Evolutionary conservation across 2,113 vertebrate genomes (phyloP).

Genomic region (Aramus guarauna): DNA sequence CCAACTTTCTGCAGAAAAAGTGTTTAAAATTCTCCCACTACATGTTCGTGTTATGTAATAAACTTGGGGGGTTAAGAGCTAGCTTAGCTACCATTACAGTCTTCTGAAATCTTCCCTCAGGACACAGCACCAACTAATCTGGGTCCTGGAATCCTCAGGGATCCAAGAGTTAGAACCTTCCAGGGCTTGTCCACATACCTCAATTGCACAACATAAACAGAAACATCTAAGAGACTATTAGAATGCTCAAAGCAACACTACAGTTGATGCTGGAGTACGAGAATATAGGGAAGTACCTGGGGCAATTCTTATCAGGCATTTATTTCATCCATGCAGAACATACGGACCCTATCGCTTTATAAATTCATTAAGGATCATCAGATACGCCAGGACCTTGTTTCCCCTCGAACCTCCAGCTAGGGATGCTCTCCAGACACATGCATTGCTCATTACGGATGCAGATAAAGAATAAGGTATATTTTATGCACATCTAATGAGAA

Average conservation of each 20-base stretch:
- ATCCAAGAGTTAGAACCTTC: background rate
- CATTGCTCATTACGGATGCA: background rate
- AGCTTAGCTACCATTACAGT: background rate
- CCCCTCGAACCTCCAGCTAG: background rate
- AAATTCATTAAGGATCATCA: background rate
- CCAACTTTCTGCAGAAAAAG: background rate
- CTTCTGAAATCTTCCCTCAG: background rate
- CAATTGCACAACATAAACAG: background rate
- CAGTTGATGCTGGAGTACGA: background rate
- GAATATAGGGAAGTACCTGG: background rate
- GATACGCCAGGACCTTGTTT: background rate
- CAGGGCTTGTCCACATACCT: background rate
- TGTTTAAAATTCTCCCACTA: background rate
- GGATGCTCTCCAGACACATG: background rate
- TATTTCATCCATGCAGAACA: background rate
- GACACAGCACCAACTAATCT: background rate
- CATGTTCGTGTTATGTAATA: background rate
- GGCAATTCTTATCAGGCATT: background rate
- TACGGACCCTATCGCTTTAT: background rate
- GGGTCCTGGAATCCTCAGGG: background rate
- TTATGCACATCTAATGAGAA: background rate
- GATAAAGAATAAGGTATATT: background rate
- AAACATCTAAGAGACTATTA: background rate
- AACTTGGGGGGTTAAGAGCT: background rate
- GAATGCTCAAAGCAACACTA: background rate